phyloP scores from a whole-genome alignment of 2,797 vertebrate genomes.

The Podarcis siculus region DNA sequence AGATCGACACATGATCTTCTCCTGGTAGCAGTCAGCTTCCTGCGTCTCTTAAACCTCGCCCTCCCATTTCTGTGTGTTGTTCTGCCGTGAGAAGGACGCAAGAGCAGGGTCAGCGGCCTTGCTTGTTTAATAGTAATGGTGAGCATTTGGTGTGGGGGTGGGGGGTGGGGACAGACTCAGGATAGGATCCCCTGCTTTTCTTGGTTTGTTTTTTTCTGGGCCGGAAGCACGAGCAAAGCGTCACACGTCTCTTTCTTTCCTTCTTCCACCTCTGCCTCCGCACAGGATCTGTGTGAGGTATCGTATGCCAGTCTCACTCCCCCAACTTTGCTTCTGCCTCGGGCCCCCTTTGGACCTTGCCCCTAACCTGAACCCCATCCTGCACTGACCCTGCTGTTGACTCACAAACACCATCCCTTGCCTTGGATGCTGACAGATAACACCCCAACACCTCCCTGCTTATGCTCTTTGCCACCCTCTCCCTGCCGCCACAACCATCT shows the following conservation, averaged over 20 bases:
- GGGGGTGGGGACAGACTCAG: not conserved
- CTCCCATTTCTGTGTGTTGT: not conserved
- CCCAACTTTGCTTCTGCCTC: not conserved
- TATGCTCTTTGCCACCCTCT: not conserved
- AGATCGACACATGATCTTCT: not conserved
- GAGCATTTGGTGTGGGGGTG: not conserved
- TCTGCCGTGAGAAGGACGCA: too few relatives aligned
- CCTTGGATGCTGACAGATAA: not conserved
- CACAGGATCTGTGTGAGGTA: conserved; percentile 93
- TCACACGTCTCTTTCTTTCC: conserved; percentile 58
- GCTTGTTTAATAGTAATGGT: not conserved
- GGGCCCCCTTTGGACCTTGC: not conserved
- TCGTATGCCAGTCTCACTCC: conserved; percentile 12
- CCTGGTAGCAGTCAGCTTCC: not conserved
- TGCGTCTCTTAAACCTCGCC: not conserved
- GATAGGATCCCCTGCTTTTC: not conserved
- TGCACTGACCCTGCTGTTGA: not conserved
- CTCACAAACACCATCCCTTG: not conserved
- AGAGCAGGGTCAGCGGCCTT: too few relatives aligned
- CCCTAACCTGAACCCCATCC: not conserved
- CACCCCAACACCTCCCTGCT: too few relatives aligned
- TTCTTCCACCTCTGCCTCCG: conserved; percentile 63
- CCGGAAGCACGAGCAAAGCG: not conserved
- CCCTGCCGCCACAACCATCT: not conserved
- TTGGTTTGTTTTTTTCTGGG: not conserved